Base-by-base conservation (phyloP, 1,140 invertebrate species). In the Dryas iulia region DNA sequence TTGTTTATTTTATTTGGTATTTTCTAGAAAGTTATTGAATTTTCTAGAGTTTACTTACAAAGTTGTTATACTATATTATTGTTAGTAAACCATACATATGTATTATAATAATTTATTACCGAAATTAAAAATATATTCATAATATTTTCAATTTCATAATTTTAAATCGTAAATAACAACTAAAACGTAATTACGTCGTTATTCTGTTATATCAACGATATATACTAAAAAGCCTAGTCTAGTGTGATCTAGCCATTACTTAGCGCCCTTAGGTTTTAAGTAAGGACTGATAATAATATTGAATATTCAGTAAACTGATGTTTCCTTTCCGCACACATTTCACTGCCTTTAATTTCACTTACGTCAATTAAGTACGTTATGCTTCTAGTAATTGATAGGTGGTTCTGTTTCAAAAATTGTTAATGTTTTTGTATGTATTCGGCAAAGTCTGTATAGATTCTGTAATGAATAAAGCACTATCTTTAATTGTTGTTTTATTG, bases 391-490 rank as follows among this genome's bases (percentile, higher is more conserved):
- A 53, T 78, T 52, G 62, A 58, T 66, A 58, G 33, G 56, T 72
- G 18, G 23, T 76, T 73, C 71, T 67, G 54, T 80, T 84, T 80
- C 76, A 61, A 64, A 75, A 83, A 83, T 81, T 83, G 79, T 86
- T 87, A 66, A 84, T 86, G 83, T 86, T 85, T 86, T 86, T 71
- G 77, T 88, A 84, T 84, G 74, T 89, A 84, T 83, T 86, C 64
- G 79, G 81, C 84, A 79, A 72, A 83, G 66, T 82, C 79, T 89
- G 79, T 86, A 89, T 85, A 86, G 84, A 85, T 81, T 81, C 77
- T 83, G 79, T 88, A 85, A 81, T 83, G 66, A 86, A 86, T 87
- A 86, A 89, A 81, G 82, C 85, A 89, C 85, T 86, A 82, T 84
- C 84, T 86, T 84, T 86, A 70, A 52, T 11, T 58, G 18, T 78